Base-by-base conservation (phyloP, 2,113 vertebrate genomes). In the Alethe castanea region DNA sequence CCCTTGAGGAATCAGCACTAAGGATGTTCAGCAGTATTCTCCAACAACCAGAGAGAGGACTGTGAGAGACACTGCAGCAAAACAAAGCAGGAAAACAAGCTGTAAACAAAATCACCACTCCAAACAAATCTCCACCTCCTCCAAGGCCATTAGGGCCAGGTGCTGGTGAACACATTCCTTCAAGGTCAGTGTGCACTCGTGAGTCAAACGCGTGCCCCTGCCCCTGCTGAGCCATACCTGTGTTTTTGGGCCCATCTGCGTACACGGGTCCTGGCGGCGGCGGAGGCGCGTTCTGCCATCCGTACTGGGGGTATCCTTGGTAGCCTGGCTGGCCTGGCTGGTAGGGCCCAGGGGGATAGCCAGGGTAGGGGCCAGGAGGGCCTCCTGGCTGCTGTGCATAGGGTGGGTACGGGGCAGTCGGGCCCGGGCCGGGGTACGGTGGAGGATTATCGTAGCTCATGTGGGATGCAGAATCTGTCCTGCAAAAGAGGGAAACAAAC, bases 371-470 rank as follows among this genome's bases (percentile, higher is more conserved):
- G 13, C 94, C 97, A 0, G 96, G 95, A 53, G 97, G 96, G 10
- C 65, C 97, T 35, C 98, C 97, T 1, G 98, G 98, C 50, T 97
- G 98, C 54, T 96, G 98, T 70, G 97, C 97, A 96, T 99, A 99
- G 24, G 97, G 98, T 4, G 99, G 98, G 90, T 99, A 99, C 10
- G 99, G 98, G 93, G 99, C 99, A 1, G 97, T 94, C 0, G 99
- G 98, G 53, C 98, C 98, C 5, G 97, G 98, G 91, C 98, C 98
- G 1, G 98, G 92, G 97, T 99, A 99, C 2, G 99, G 99, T 25
- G 99, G 99, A 45, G 99, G 99, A 66, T 99, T 98, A 90, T 98
- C 99, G 94, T 97, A 98, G 95, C 98, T 99, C 99, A 99, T 99
- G 96, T 91, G 74, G 90, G 82, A 95, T 74, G 77, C 76, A 78